Conservation (phyloP, 2,113 vertebrate genomes). For the Syrmaticus mikado region DNA sequence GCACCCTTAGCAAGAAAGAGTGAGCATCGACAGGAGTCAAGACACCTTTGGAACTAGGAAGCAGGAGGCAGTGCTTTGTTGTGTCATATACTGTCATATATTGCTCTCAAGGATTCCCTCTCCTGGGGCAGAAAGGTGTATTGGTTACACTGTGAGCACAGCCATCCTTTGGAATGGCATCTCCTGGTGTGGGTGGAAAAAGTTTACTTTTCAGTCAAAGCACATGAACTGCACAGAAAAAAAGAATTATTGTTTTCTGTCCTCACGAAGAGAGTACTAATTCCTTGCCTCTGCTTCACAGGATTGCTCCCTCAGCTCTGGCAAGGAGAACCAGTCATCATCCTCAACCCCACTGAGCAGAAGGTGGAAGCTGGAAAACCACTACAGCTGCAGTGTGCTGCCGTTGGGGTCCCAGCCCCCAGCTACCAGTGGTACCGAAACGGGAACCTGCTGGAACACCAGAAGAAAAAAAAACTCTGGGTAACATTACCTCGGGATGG, state of each 20-base stretch:
- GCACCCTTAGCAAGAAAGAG: neutral
- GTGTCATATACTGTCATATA: neutral
- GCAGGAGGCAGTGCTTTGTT: neutral
- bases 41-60: neutral
- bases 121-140: neutral
- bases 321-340: constrained; percentile 81
- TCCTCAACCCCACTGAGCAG: constrained; percentile 76
- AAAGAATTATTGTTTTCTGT: fast-evolving
- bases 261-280: neutral
- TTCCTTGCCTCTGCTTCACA: neutral
- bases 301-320: constrained; percentile 74
- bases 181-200: neutral
- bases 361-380: constrained; percentile 59
- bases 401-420: constrained; percentile 84
- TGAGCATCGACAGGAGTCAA: fast-evolving
- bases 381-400: constrained; percentile 77
- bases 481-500: constrained; percentile 57
- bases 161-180: neutral
- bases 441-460: constrained; percentile 73
- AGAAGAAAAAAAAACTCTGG: constrained; percentile 74
- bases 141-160: fast-evolving
- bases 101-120: neutral
- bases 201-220: neutral
- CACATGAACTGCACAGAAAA: fast-evolving
- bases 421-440: constrained; percentile 88